Conservation (phyloP, 2,888 invertebrate species). For the Notodonta ziczac region DNA sequence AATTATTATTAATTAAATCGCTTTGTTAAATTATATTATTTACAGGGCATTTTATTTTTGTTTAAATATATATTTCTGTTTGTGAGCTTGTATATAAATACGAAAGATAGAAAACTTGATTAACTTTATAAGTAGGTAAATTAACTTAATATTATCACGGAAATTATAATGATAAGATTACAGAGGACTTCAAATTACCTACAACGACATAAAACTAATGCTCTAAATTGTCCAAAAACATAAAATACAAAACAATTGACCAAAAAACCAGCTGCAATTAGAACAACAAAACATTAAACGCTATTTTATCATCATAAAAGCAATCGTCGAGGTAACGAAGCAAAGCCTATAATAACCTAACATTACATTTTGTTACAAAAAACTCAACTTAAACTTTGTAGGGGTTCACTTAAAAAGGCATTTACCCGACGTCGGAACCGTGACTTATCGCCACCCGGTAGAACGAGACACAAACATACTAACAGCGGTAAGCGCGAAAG, state of each 20-base stretch:
- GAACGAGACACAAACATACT: constrained; percentile 47
- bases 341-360: constrained; percentile 44
- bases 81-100: too few species aligned
- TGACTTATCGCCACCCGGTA: constrained; percentile 66
- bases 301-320: constrained; percentile 46
- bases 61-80: too few species aligned
- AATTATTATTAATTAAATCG: background rate
- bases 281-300: constrained; percentile 25
- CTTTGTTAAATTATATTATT: background rate
- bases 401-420: constrained; percentile 78
- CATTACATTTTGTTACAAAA: constrained; percentile 59
- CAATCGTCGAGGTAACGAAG: constrained; percentile 55
- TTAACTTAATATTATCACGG: too few species aligned
- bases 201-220: too few species aligned
- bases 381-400: constrained; percentile 49
- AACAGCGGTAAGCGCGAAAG: constrained; percentile 28
- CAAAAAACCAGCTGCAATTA: constrained; percentile 15
- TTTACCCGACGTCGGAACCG: constrained; percentile 62
- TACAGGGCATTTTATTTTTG: too few species aligned
- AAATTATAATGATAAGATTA: too few species aligned
- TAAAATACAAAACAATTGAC: background rate
- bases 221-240: background rate
- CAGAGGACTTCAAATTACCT: too few species aligned
- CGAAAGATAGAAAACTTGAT: too few species aligned
- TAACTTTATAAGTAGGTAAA: too few species aligned